A percentile compares a stretch with the other conserved stretches of the same genome.
phyloP scores from a whole-genome alignment of 2,113 vertebrate genomes.

The Amia ocellicauda region DNA sequence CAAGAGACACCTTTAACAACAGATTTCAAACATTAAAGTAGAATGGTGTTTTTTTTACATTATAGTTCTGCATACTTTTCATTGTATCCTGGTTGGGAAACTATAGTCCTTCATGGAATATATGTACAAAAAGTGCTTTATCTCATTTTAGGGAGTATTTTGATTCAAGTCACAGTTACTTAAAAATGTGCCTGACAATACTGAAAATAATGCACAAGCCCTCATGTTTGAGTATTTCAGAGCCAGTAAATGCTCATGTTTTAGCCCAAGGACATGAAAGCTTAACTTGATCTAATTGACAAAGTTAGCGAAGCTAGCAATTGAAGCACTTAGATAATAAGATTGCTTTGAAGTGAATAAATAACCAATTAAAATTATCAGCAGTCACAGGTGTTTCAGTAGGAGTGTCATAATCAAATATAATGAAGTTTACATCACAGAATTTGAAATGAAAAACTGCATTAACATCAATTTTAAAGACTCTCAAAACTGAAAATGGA shows the following conservation, averaged over 20 bases:
- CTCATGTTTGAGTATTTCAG: conserved; percentile 30
- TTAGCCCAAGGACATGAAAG: conserved; percentile 51
- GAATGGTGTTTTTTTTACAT: too few relatives aligned
- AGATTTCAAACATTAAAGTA: too few relatives aligned
- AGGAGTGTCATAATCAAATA: conserved; percentile 57
- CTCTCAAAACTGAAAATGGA: conserved; percentile 21
- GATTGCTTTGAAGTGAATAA: conserved; percentile 75
- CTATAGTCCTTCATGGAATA: too few relatives aligned
- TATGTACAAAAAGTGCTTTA: neutral
- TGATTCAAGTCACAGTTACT: conserved; percentile 31
- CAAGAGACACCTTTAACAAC: too few relatives aligned
- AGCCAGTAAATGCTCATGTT: conserved; percentile 22
- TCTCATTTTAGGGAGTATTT: neutral
- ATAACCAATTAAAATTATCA: conserved; percentile 72
- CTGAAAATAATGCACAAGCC: conserved; percentile 30
- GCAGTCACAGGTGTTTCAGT: conserved; percentile 78
- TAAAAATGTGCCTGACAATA: conserved; percentile 39
- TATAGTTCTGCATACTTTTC: too few relatives aligned
- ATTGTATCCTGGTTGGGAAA: too few relatives aligned
- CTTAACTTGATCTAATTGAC: conserved; percentile 50
- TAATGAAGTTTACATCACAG: conserved; percentile 41
- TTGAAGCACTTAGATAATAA: conserved; percentile 67
- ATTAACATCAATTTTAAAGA: conserved; percentile 38
- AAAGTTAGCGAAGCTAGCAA: conserved; percentile 62
- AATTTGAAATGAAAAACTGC: conserved; percentile 41